phyloP scores from a whole-genome alignment of 2,113 vertebrate species.

The Xenopus laevis region DNA sequence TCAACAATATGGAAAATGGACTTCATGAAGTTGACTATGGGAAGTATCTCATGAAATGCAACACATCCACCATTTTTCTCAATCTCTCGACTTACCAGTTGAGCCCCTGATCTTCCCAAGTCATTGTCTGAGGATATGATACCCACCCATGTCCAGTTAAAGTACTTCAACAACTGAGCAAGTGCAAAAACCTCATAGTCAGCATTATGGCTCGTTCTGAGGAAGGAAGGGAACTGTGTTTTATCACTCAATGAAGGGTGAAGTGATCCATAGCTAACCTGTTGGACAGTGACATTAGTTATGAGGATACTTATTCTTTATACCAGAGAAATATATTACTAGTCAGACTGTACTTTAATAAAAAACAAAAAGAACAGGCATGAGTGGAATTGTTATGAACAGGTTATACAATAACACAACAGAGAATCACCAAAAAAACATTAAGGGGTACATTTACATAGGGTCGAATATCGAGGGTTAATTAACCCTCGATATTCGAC shows the following conservation, averaged over 20 bases:
- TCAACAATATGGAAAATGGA: slow-evolving; percentile 14
- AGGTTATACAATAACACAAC: too few relatives aligned
- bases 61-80: slow-evolving; percentile 22
- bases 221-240: slow-evolving; percentile 30
- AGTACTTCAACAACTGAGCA: slow-evolving; percentile 13
- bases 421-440: too few relatives aligned
- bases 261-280: slow-evolving; percentile 28
- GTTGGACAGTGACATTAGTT: too few relatives aligned
- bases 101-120: slow-evolving; percentile 22
- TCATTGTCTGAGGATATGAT: slow-evolving; percentile 27
- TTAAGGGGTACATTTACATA: too few relatives aligned
- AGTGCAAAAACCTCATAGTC: slow-evolving; percentile 27
- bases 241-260: slow-evolving; percentile 25
- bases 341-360: too few relatives aligned
- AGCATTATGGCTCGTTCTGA: slow-evolving; percentile 22
- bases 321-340: too few relatives aligned
- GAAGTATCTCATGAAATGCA: slow-evolving; percentile 29
- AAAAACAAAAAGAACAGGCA: too few relatives aligned
- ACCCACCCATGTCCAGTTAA: slow-evolving; percentile 38
- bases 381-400: too few relatives aligned
- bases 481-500: too few relatives aligned
- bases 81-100: slow-evolving; percentile 9
- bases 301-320: too few relatives aligned
- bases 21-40: slow-evolving; percentile 16
- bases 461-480: too few relatives aligned